These are phyloP conservation scores for Drosophila tristis DNA, from an alignment of 1,140 invertebrate genomes.

Conservation along the genomic window DNA sequence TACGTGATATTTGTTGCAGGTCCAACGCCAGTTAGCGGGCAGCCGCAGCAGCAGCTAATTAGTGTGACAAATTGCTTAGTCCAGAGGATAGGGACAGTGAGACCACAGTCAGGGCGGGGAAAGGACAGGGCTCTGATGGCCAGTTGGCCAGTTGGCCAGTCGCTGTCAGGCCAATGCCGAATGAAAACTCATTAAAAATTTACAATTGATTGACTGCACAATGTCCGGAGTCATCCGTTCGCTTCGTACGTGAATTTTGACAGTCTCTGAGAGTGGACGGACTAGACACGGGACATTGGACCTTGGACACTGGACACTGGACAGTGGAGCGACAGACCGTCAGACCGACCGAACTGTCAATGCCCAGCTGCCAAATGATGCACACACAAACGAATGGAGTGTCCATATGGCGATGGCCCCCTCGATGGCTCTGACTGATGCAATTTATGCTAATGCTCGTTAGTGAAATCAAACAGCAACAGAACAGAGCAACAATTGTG, in stretches of 20 bases:
- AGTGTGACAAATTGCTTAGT: constrained; percentile 73
- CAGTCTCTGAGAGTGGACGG: constrained; percentile 8
- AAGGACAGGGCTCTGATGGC: constrained; percentile 6
- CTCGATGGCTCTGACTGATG: constrained; percentile 20
- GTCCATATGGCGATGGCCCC: constrained; percentile 27
- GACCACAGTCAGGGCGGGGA: constrained; percentile 15
- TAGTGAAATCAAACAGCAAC: constrained; percentile 75
- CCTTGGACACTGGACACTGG: too few species aligned
- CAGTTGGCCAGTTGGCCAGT: constrained; percentile 8
- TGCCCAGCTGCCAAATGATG: constrained; percentile 58
- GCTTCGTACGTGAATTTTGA: constrained; percentile 36
- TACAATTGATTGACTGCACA: constrained; percentile 79
- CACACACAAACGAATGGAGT: constrained; percentile 44
- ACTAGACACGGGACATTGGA: too few species aligned
- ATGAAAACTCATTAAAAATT: constrained; percentile 83
- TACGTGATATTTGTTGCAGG: constrained; percentile 54
- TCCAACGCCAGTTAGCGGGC: constrained; percentile 18
- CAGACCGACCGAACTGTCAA: background rate
- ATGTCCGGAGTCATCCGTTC: constrained; percentile 35
- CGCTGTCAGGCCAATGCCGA: constrained; percentile 45
- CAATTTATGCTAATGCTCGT: constrained; percentile 83
- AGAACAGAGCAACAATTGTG: constrained; percentile 69
- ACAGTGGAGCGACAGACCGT: too few species aligned
- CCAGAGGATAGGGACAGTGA: constrained; percentile 17
- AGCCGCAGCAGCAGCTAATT: constrained; percentile 59